A percentile compares a stretch with the other conserved stretches of the same genome.
These are phyloP conservation scores for Myotis myotis DNA, from an alignment of 2,797 vertebrate genomes.

Conservation along the genomic window DNA sequence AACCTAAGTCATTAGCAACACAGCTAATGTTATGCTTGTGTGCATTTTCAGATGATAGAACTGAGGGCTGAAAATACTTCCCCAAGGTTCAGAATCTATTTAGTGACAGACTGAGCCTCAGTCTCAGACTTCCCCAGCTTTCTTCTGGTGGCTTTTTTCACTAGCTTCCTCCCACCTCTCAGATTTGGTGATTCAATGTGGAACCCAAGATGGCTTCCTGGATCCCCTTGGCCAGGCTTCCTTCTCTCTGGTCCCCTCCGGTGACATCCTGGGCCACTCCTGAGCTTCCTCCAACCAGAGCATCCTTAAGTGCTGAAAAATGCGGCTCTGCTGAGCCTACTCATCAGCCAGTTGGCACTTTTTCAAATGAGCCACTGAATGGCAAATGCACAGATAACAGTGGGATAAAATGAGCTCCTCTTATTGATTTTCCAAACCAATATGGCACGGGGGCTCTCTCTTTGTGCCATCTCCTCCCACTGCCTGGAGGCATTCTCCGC, in stretches of 20 bases:
- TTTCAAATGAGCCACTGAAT: constrained; percentile 83
- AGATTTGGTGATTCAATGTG: not conserved
- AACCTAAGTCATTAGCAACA: not conserved
- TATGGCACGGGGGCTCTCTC: constrained; percentile 83
- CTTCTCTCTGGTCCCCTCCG: not conserved
- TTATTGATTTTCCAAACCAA: constrained; percentile 89
- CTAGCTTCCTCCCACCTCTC: not conserved
- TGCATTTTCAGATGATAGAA: not conserved
- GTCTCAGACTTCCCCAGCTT: not conserved
- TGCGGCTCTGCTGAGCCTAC: constrained; percentile 54
- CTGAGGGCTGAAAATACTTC: not conserved
- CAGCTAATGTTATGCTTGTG: not conserved
- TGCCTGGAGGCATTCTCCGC: constrained; percentile 82
- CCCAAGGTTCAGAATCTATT: not conserved
- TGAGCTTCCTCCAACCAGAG: constrained; percentile 10
- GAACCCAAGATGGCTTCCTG: not conserved
- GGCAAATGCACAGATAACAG: constrained; percentile 83
- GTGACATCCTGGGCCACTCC: not conserved
- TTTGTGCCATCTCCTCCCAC: constrained; percentile 85
- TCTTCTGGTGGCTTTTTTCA: not conserved
- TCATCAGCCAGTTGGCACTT: constrained; percentile 81
- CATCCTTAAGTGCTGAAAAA: constrained; percentile 71
- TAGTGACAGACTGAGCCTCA: not conserved
- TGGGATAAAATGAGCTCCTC: constrained; percentile 86
- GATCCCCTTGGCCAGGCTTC: not conserved